phyloP scores from a whole-genome alignment of 2,888 invertebrate genomes.

The Euplexia lucipara region DNA sequence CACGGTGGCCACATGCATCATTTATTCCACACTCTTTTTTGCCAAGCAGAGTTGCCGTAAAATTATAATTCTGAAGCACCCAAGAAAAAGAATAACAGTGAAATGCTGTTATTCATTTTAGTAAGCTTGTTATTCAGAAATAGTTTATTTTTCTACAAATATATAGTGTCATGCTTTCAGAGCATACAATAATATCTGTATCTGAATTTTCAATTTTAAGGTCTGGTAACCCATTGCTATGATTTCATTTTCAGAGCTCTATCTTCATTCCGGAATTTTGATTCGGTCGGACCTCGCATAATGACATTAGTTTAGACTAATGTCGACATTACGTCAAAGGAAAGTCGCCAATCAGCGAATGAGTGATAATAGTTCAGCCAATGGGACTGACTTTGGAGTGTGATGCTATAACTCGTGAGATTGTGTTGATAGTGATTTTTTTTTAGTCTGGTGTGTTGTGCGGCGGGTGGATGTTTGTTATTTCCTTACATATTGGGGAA shows the following conservation, averaged over 20 bases:
- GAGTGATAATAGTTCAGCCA: neutral
- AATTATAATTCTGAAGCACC: no score
- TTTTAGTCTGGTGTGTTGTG: conserved; percentile 68
- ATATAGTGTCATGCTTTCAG: no score
- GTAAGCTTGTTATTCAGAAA: no score
- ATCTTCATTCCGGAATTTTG: neutral
- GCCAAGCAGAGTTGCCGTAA: no score
- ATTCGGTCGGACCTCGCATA: neutral
- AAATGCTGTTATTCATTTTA: no score
- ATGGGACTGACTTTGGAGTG: conserved; percentile 1
- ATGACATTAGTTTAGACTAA: conserved; percentile 1
- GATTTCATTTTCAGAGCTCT: neutral
- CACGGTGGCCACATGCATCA: no score
- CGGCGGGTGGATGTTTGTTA: conserved; percentile 66
- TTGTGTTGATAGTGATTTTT: conserved; percentile 45
- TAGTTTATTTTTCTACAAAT: no score
- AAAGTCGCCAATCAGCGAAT: conserved; percentile 19
- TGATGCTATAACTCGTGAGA: conserved; percentile 41
- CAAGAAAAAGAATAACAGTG: no score
- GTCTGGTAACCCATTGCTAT: no score
- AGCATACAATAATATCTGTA: no score
- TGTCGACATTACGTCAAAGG: accelerated
- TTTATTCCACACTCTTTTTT: no score
- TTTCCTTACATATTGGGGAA: conserved; percentile 64
- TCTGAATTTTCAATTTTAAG: no score